Conservation (phyloP, 2,797 vertebrate genomes). For the Cuculus canorus region DNA sequence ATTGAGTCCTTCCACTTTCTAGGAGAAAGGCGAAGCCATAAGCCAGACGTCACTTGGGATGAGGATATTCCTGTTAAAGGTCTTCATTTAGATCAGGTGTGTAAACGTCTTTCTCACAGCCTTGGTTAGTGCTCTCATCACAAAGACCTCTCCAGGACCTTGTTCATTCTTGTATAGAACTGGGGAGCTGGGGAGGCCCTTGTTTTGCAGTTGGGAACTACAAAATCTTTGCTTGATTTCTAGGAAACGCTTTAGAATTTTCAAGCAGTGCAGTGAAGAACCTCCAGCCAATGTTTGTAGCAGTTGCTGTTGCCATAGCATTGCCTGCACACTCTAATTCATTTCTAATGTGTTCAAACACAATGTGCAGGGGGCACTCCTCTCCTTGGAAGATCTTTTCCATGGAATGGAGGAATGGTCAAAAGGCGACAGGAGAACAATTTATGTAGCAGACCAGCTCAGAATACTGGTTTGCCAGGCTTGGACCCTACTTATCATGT, state of each 20-base stretch:
- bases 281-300: neutral
- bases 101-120: neutral
- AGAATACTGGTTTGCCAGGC: neutral
- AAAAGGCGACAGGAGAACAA: neutral
- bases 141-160: neutral
- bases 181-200: neutral
- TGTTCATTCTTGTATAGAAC: neutral
- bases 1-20: neutral
- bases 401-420: neutral
- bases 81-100: neutral
- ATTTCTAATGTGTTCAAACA: neutral
- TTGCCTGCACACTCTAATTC: neutral
- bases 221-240: neutral
- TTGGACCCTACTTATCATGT: neutral
- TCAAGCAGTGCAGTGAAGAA: neutral
- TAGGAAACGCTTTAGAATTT: neutral
- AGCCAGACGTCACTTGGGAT: neutral
- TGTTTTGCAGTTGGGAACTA: neutral
- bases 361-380: accelerated
- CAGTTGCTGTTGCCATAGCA: neutral
- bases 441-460: neutral
- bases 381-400: neutral
- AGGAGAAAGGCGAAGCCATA: neutral
- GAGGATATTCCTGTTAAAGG: neutral
- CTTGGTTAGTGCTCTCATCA: neutral